Evolutionary conservation across 2,113 vertebrate species (phyloP), one percentile per base, ranked within the genome.

Genomic region (Tachysurus vachellii): DNA sequence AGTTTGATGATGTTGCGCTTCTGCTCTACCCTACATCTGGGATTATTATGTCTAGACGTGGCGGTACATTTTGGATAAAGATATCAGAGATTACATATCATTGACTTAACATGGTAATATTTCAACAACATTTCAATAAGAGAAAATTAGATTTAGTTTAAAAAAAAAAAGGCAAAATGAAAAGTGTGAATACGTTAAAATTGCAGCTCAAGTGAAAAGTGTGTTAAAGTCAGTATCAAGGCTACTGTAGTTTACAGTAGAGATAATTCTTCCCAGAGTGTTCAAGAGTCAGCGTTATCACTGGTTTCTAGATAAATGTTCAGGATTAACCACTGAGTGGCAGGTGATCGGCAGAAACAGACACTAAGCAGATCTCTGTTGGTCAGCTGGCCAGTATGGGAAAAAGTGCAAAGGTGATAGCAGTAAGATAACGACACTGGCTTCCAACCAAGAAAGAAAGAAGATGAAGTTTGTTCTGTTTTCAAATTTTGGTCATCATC

Each of bases 271-370:
- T 85, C 79, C 86, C 88, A 85, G 79, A 89, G 83, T 84, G 76
- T 86, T 86, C 87, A 91, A 91, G 91, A 91, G 82, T 70, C 75
- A 90, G 83, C 89, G 88, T 92, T 93, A 94, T 95, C 94, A 93
- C 44, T 79, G 80, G 79, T 86, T 87, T 85, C 56, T 82, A 76
- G 88, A 85, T 86, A 87, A 84, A 89, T 31, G 87, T 80, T 80
- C 92, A 93, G 92, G 93, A 94, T 92, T 31, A 89, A 86, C 87
- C 83, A 91, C 57, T 84, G 92, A 93, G 94, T 94, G 95, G 93
- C 91, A 93, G 93, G 92, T 47, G 90, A 94, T 93, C 92, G 90
- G 93, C 92, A 93, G 93, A 90, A 91, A 89, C 87, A 86, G 93
- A 95, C 94, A 92, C 87, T 93, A 88, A 64, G 90, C 94, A 95